phyloP scores from a whole-genome alignment of 2,113 vertebrate genomes.

The Megaleporinus macrocephalus region DNA sequence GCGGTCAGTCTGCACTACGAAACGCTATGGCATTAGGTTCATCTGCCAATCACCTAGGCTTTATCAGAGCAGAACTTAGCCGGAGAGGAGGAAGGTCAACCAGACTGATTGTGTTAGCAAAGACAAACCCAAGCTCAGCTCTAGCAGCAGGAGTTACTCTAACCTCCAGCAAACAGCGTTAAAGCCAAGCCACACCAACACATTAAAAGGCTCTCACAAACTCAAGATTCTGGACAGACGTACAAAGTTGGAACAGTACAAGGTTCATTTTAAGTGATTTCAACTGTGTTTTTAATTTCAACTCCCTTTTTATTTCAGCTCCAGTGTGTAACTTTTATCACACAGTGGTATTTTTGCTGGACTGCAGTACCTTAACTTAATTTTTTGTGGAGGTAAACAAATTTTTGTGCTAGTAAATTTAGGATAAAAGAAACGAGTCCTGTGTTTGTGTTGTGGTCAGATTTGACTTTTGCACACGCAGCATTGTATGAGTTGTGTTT shows the following conservation, averaged over 20 bases:
- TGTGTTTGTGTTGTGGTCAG: background rate
- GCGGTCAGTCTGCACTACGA: slow-evolving; percentile 59
- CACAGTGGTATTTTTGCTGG: background rate
- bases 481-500: slow-evolving; percentile 10
- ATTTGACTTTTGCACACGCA: background rate
- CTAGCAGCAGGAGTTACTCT: slow-evolving; percentile 30
- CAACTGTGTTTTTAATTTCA: background rate
- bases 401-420: background rate
- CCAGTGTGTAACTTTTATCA: background rate
- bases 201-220: background rate
- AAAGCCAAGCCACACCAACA: background rate
- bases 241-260: background rate
- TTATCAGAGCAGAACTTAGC: slow-evolving; percentile 72
- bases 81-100: slow-evolving; percentile 71
- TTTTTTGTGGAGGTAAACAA: no score
- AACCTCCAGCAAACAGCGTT: slow-evolving; percentile 16
- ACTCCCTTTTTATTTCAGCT: background rate
- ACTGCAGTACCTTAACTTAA: background rate
- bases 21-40: slow-evolving; percentile 72
- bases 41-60: slow-evolving; percentile 65
- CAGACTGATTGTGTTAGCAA: slow-evolving; percentile 55
- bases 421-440: background rate
- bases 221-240: background rate
- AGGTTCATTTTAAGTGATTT: no score
- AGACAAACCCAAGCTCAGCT: slow-evolving; percentile 43